Evolutionary conservation across 2,888 invertebrate genomes (phyloP).

Genomic region (Stenoptilia bipunctidactyla): DNA sequence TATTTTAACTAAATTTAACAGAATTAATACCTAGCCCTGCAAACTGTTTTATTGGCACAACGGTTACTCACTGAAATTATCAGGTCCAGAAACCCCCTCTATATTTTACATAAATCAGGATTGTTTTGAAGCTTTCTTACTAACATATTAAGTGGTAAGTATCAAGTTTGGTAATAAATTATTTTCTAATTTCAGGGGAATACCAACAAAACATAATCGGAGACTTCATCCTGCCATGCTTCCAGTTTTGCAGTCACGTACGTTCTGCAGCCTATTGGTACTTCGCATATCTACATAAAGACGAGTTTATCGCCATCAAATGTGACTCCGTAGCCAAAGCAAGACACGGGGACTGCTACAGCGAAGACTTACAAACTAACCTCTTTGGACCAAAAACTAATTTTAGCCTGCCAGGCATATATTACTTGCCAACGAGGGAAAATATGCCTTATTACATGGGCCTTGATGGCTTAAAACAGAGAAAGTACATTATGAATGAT

Average conservation of each 20-base stretch:
- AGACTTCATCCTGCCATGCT: constrained; percentile 46
- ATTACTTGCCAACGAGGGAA: constrained; percentile 41
- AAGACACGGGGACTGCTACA: constrained; percentile 40
- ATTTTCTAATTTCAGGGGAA: constrained; percentile 55
- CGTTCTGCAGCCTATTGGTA: constrained; percentile 44
- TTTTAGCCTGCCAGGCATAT: constrained; percentile 44
- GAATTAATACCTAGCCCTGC: too few relatives aligned
- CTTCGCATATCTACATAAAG: constrained; percentile 28
- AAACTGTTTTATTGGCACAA: too few relatives aligned
- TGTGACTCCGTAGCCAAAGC: constrained; percentile 37
- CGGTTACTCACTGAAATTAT: too few relatives aligned
- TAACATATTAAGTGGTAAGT: too few relatives aligned
- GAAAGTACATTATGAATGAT: constrained; percentile 30
- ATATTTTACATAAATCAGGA: too few relatives aligned
- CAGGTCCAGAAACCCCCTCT: too few relatives aligned
- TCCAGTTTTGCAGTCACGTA: constrained; percentile 49
- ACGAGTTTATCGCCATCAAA: constrained; percentile 38
- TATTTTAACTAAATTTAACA: too few relatives aligned
- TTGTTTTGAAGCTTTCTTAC: too few relatives aligned
- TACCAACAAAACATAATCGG: constrained; percentile 39
- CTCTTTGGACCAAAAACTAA: constrained; percentile 42
- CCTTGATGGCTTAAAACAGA: constrained; percentile 28
- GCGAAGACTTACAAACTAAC: constrained; percentile 25
- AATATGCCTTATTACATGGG: constrained; percentile 38
- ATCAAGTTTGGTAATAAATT: too few relatives aligned